Evolutionary conservation across 2,113 vertebrate species (phyloP), one percentile per base, ranked within the genome.

Genomic region (Sinocyclocheilus maitianheensis): DNA sequence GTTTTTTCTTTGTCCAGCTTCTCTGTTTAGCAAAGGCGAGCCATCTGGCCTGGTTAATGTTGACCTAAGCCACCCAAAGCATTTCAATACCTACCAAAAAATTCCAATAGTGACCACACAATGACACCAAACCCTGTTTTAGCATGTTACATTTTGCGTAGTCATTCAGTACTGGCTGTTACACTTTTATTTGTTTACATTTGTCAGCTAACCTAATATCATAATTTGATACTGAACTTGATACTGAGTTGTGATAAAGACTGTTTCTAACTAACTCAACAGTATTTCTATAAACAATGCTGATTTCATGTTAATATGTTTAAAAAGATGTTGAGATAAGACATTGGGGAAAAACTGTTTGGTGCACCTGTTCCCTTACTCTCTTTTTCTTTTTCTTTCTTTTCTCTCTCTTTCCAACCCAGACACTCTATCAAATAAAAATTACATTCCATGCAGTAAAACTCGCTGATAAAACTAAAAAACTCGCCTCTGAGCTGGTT

Each of bases 391-490:
- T 81, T 85, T 46, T 67, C 62, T 85, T 34, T 26, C 40, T 2
- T 58, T 60, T 62, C 67, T 55, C 40, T 77, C 77, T 67, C 58
- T 77, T 63, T 37, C 13, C 12, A 24, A 48, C 34, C 24, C 82
- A 16, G 58, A 71, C 83, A 63, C 67, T 76, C 11, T 71, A 37
- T 51, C 55, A 84, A 85, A 84, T 77, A 85, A 84, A 85, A 14
- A 53, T 34, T 85, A 87, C 85, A 89, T 89, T 89, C 83, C 84
- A 74, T 85, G 78, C 71, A 86, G 82, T 85, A 86, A 55, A 86
- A 43, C n/a, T 30, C 14, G 40, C 69, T 85, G 46, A 83, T 65
- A 87, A 87, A 87, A 78, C 79, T 30, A 18, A 48, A 77, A 77
- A n/a, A 43, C 63, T 84, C 67, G 63, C 80, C 80, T 30, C 14